These are phyloP conservation scores for Melipona beecheii DNA, from an alignment of 2,888 invertebrate species.

Conservation along the genomic window DNA sequence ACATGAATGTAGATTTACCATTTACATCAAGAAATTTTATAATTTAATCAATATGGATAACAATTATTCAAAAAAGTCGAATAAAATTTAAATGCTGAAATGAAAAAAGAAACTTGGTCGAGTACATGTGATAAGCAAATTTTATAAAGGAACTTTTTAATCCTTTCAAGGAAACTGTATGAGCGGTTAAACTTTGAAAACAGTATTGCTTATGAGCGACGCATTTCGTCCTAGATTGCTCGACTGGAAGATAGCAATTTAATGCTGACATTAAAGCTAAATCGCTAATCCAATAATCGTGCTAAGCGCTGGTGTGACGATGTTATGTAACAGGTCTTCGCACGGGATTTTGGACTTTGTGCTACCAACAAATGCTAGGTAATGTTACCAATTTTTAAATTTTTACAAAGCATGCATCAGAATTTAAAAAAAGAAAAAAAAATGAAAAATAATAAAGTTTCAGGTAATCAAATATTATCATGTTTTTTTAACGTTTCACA, in stretches of 20 bases:
- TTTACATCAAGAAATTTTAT: background rate
- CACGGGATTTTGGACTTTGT: constrained; percentile 80
- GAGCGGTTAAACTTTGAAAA: constrained; percentile 33
- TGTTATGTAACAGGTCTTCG: constrained; percentile 81
- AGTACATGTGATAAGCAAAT: background rate
- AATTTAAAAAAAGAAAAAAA: background rate
- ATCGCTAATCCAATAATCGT: constrained; percentile 73
- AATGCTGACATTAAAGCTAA: constrained; percentile 60
- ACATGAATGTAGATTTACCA: too few relatives aligned
- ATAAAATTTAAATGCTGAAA: constrained; percentile 4
- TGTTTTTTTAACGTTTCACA: background rate
- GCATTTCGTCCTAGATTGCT: constrained; percentile 38
- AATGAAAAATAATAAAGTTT: background rate
- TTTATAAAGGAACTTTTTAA: constrained; percentile 4
- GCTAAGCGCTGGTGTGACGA: constrained; percentile 77
- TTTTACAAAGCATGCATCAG: constrained; percentile 8
- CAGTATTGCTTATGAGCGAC: constrained; percentile 40
- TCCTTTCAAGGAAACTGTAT: constrained; percentile 12
- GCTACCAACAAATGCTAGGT: constrained; percentile 80
- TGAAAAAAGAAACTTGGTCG: background rate
- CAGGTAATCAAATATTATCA: background rate
- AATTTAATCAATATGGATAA: constrained; percentile 1
- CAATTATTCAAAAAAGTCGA: background rate
- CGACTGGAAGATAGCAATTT: constrained; percentile 59
- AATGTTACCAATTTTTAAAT: constrained; percentile 62